Base-by-base conservation (phyloP, 2,797 vertebrate species). In the Choloepus didactylus region DNA sequence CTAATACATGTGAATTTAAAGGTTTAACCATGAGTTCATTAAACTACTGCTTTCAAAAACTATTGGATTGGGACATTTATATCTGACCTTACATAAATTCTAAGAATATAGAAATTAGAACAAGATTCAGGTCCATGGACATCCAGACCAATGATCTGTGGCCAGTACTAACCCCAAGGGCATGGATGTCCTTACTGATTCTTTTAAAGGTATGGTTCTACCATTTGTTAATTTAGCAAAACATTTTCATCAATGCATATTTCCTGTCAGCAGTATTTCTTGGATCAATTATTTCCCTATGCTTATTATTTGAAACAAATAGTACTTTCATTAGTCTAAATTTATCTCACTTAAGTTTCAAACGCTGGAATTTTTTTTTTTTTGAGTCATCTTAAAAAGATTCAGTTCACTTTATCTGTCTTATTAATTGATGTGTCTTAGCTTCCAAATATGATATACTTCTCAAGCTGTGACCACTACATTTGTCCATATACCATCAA, bases 241-340 rank as follows among this genome's bases (percentile, higher is more conserved):
- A 73, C 23, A 88, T 60, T 90, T 92, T 44, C 60, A 27, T 66
- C 66, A 23, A 85, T 38, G 38, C 4, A 25, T 62, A 76, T 69
- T 89, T 88, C 35, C 6, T 80, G 64, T 62, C 59, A 90, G 25
- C 62, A 75, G 59, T 49, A 81, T 73, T 89, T 79, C 21, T 85
- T 79, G 16, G 44, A 59, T 81, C 44, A 77, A 12, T 77, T 56
- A 49, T 35, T 80, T 83, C 51, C 72, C 83, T 38, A 69, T 66
- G 25, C 23, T 69, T 46, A 16, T 59, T 51, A 72, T 66, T 77
- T 89, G 35, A 93, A 16, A 93, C 18, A 95, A 82, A 44, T 41
- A 70, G 4, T 72, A 72, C 5, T 59, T 92, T 14, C 25, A 70
- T 75, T 76, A 7, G 38, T 76, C 35, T 67, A 91, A 67, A 69